Evolutionary conservation across 2,797 vertebrate species (phyloP).

Genomic region (Dipus sagitta): DNA sequence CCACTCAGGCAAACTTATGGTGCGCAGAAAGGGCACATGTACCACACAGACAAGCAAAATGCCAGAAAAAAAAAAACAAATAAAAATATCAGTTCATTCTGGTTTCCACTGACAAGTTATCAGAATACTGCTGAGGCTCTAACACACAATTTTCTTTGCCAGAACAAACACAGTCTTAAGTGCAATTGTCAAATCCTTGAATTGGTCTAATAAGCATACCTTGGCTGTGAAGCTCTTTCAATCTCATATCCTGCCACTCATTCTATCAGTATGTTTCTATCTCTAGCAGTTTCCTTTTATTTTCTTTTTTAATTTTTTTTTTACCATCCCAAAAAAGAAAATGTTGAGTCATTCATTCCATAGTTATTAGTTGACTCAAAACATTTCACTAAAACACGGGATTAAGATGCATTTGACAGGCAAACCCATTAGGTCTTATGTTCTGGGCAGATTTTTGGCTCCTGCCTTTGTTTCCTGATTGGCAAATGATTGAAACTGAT

Average conservation of each 20-base stretch:
- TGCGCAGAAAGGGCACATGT: too few relatives aligned
- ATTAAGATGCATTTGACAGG: slow-evolving; percentile 72
- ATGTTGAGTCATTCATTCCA: slow-evolving; percentile 45
- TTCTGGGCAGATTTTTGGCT: slow-evolving; percentile 64
- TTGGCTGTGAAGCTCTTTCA: slow-evolving; percentile 10
- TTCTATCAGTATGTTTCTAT: slow-evolving; percentile 50
- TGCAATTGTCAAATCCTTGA: slow-evolving; percentile 7
- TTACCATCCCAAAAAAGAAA: slow-evolving; percentile 35
- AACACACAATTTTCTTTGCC: slow-evolving; percentile 27
- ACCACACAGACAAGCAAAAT: too few relatives aligned
- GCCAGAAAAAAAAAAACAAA: too few relatives aligned
- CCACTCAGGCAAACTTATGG: too few relatives aligned
- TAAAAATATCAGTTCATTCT: slow-evolving; percentile 51
- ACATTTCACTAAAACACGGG: slow-evolving; percentile 60
- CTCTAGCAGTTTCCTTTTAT: background rate
- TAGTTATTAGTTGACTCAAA: slow-evolving; percentile 66
- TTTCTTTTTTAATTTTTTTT: background rate
- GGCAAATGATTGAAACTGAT: slow-evolving; percentile 70
- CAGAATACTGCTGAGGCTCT: background rate
- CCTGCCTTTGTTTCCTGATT: slow-evolving; percentile 62
- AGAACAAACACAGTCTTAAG: slow-evolving; percentile 30
- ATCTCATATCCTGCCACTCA: background rate
- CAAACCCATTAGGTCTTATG: slow-evolving; percentile 62
- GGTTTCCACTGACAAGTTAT: background rate
- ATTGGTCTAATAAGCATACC: slow-evolving; percentile 15